phyloP scores from a whole-genome alignment of 2,113 vertebrate species.

The Vanacampus margaritifer region DNA sequence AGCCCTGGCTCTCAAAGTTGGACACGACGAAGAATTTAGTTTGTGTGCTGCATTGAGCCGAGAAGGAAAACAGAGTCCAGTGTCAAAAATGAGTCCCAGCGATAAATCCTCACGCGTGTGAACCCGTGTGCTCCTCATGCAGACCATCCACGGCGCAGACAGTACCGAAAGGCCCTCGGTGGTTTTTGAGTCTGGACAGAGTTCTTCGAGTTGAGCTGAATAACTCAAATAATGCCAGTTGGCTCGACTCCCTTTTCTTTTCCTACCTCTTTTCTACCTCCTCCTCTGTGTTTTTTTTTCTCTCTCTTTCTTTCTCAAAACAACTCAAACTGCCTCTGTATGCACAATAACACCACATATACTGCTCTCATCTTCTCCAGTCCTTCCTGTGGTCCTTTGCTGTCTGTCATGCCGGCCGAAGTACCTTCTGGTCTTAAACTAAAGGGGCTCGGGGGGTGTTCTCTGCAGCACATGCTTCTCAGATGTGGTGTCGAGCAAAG shows the following conservation, averaged over 20 bases:
- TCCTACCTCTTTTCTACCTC: slow-evolving; percentile 43
- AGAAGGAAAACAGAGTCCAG: slow-evolving; percentile 11
- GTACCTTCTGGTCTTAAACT: slow-evolving; percentile 48
- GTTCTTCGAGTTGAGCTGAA: slow-evolving; percentile 63
- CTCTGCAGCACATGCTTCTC: slow-evolving; percentile 71
- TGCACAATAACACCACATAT: slow-evolving; percentile 23
- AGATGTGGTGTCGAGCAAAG: slow-evolving; percentile 63
- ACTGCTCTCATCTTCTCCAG: slow-evolving; percentile 22
- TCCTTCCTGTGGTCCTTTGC: slow-evolving; percentile 24
- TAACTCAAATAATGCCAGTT: slow-evolving; percentile 71
- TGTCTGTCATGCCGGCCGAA: slow-evolving; percentile 46
- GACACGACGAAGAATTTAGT: slow-evolving; percentile 27
- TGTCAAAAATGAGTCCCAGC: slow-evolving; percentile 43
- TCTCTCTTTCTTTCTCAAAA: slow-evolving; percentile 22
- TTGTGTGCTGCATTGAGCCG: slow-evolving; percentile 13
- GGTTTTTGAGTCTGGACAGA: slow-evolving; percentile 72
- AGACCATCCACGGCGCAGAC: slow-evolving; percentile 51
- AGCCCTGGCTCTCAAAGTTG: slow-evolving; percentile 62
- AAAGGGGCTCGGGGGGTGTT: slow-evolving; percentile 62
- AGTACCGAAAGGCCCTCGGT: slow-evolving; percentile 65
- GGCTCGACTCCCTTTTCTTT: slow-evolving; percentile 59
- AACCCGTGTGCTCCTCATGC: slow-evolving; percentile 37
- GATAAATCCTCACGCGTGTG: slow-evolving; percentile 22
- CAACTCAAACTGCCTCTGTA: slow-evolving; percentile 28
- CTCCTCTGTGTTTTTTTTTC: slow-evolving; percentile 41